Base-by-base conservation (phyloP, 2,113 vertebrate species). In the Atherinomorus stipes region DNA sequence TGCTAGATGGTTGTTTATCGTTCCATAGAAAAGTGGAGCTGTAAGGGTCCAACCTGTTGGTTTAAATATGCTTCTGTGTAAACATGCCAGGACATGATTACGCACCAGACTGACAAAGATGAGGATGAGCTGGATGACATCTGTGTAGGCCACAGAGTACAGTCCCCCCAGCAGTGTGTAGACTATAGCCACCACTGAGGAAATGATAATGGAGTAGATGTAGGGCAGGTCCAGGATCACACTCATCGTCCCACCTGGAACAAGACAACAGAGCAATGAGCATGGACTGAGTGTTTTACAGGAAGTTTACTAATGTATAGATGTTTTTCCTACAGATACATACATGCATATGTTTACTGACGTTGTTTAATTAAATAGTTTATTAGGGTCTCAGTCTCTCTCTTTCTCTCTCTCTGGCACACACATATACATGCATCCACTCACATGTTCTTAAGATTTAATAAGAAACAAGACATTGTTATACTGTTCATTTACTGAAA, bases 121-220 rank as follows among this genome's bases (percentile, higher is more conserved):
- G 86, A 96, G 94, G 86, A 94, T 61, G 44, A 96, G 87, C 83
- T 96, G 95, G 77, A 94, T 94, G 47, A 96, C 93, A 31, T 96
- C 94, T 0, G 95, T 96, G 86, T 96, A 96, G 21, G 95, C 95
- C 75, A 96, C 95, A 37, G 95, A 96, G 83, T 96, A 96, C 45
- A 96, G 88, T 0, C 95, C 95, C 72, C 95, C 95, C 79, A 95
- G 74, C 44, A 95, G 90, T n/a, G 95, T 96, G 83, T 96, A 96
- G 58, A 94, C 26, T 6, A 93, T 91, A 60, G 95, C 93, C 52
- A 90, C 94, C 65, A 90, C 94, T 62, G 95, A 92, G 0, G 95
- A 96, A 78, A 95, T 21, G 53, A 93, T 60, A 78, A 96, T 93
- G 56, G 95, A 93, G 78, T 94, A 77, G 74, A 90, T 71, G 26